A percentile compares a stretch with the other conserved stretches of the same genome.
phyloP scores from a whole-genome alignment of 35 echinoderm and acorn worm genomes.

The Lytechinus pictus region DNA sequence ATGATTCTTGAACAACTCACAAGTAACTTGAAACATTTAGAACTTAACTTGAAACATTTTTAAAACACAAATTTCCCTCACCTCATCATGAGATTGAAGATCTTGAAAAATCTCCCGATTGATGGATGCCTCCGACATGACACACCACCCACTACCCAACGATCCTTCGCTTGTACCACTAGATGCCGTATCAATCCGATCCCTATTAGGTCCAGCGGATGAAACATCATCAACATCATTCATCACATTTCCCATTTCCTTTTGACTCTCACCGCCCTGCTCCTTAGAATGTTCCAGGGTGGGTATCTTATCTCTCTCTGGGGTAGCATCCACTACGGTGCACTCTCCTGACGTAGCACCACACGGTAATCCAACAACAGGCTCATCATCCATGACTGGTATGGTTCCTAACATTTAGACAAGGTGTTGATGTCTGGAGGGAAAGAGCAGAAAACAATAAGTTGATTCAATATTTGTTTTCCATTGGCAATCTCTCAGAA shows the following conservation, averaged over 20 bases:
- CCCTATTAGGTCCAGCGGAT: not conserved
- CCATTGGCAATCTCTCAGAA: too few relatives aligned
- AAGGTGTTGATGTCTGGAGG: not conserved
- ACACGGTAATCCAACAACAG: not conserved
- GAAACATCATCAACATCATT: not conserved
- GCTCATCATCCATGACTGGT: not conserved
- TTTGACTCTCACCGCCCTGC: not conserved
- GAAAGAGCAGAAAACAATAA: not conserved
- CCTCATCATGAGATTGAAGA: conserved; percentile 19
- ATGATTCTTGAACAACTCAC: not conserved
- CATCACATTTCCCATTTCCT: not conserved
- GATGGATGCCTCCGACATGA: conserved; percentile 38
- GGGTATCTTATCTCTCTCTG: not conserved
- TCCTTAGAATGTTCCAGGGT: not conserved
- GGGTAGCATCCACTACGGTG: not conserved
- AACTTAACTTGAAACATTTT: not conserved
- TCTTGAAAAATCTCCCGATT: conserved; percentile 46
- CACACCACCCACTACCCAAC: conserved; percentile 43
- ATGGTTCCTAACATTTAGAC: conserved; percentile 13
- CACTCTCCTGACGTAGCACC: not conserved
- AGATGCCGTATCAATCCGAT: not conserved
- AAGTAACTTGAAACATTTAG: not conserved
- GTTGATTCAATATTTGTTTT: not conserved
- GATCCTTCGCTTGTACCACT: not conserved
- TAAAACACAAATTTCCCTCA: not conserved